Base-by-base conservation (phyloP, 2,888 invertebrate species). In the Xanthorhoe designata region DNA sequence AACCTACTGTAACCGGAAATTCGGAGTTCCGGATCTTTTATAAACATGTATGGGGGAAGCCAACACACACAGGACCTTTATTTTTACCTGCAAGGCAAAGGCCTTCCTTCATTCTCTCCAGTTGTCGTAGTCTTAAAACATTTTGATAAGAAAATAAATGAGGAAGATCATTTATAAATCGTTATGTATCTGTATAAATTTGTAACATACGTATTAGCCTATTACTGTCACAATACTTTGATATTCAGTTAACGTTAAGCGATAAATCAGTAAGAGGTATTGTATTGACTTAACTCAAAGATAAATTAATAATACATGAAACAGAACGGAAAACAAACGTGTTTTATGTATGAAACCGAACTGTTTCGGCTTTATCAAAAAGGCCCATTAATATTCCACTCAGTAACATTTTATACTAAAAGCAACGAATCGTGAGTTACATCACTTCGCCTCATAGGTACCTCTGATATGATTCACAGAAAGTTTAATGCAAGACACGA, bases 401-500 rank as follows among this genome's bases (percentile, higher is more conserved):
- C 17, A 61, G 15, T 47, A 53, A 13, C 5, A 5, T 45, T 10
- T 17, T 19, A 1, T 32, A 24, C 9, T 42, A 42, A 47, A 66
- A 56, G 24, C 38, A 57, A 32, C 13, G 9, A 61, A 53, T 42
- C 35, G 53, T 58, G 49, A 65, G 68, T 73, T 71, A 71, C 65
- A 68, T 70, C 63, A 70, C 53, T 69, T 64, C 42, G 49, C 32
- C 50, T 52, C 58, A 56, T 50, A n/a, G n/a, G n/a, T n/a, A 52
- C 19, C 15, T 57, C 62, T 10, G 45, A 35, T 53, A 61, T 70
- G 70, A 75, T 65, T 72, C 74, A 72, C 61, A 51, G 52, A 71
- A 63, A 71, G 64, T 68, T 72, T 47, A 66, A 75, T 75, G 66
- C 75, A 67, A 67, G 63, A 61, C 72, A 75, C 75, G 74, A 67